Conservation (phyloP, 2,113 vertebrate species). For the Anseranas semipalmata region DNA sequence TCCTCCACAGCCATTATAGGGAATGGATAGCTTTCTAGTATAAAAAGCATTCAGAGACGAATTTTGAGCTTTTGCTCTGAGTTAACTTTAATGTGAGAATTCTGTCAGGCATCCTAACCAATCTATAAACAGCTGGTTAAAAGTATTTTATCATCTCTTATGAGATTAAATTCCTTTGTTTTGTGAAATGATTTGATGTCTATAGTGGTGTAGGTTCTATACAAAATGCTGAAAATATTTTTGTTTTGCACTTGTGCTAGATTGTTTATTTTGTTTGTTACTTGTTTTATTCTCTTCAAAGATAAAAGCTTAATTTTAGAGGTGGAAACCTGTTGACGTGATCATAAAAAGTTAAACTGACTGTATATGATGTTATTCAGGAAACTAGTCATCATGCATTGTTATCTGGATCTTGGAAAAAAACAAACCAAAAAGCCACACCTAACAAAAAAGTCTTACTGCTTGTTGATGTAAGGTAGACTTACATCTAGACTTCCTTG, state of each 20-base stretch:
- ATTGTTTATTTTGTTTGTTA: background rate
- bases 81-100: background rate
- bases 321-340: background rate
- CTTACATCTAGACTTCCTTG: too few relatives aligned
- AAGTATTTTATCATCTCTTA: background rate
- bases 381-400: background rate
- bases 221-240: background rate
- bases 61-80: background rate
- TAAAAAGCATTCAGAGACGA: background rate
- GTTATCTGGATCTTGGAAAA: background rate
- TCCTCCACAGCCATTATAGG: background rate
- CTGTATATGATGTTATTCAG: background rate
- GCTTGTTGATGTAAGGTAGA: rapidly evolving
- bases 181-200: background rate
- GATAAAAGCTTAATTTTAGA: background rate
- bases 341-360: background rate
- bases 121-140: background rate
- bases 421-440: background rate
- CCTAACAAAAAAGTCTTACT: background rate
- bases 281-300: background rate
- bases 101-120: background rate
- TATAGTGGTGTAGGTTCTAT: background rate
- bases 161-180: background rate
- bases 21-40: background rate
- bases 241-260: background rate